Evolutionary conservation across 2,113 vertebrate species (phyloP).

Genomic region (Electrona antarctica): DNA sequence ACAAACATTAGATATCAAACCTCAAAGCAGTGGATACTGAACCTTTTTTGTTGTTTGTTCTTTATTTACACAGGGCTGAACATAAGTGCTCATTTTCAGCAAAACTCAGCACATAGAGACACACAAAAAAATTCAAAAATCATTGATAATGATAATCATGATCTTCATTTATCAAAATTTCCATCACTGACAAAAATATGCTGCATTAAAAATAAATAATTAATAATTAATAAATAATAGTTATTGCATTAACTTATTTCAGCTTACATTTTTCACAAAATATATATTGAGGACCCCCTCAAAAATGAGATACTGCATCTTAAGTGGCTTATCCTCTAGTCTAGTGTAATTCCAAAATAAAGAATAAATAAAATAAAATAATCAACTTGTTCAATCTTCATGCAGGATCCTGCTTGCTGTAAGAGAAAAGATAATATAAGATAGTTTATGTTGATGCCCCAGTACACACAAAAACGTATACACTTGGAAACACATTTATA

Average conservation of each 20-base stretch:
- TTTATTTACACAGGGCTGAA: too few relatives aligned
- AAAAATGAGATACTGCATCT: too few relatives aligned
- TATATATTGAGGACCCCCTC: too few relatives aligned
- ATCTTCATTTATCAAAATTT: too few relatives aligned
- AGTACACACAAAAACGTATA: not conserved
- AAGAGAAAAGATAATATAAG: slow-evolving; percentile 20
- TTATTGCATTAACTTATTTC: not conserved
- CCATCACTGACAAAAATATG: not conserved
- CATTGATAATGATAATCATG: too few relatives aligned
- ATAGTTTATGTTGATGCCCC: not conserved
- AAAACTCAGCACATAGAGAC: too few relatives aligned
- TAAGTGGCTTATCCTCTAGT: too few relatives aligned
- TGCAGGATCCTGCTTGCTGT: slow-evolving; percentile 43
- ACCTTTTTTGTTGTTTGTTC: too few relatives aligned
- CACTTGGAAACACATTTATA: not conserved
- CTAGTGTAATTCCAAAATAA: too few relatives aligned
- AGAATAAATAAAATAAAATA: not conserved
- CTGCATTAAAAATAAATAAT: slow-evolving; percentile 5
- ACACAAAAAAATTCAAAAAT: too few relatives aligned
- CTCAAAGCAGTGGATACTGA: not conserved
- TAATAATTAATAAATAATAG: not conserved
- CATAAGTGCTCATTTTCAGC: too few relatives aligned
- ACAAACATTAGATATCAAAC: too few relatives aligned
- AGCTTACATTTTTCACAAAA: not conserved
- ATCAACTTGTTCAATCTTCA: slow-evolving; percentile 33